Conservation (phyloP, 2,888 invertebrate species). For the Disparrhopalites patrizii region DNA sequence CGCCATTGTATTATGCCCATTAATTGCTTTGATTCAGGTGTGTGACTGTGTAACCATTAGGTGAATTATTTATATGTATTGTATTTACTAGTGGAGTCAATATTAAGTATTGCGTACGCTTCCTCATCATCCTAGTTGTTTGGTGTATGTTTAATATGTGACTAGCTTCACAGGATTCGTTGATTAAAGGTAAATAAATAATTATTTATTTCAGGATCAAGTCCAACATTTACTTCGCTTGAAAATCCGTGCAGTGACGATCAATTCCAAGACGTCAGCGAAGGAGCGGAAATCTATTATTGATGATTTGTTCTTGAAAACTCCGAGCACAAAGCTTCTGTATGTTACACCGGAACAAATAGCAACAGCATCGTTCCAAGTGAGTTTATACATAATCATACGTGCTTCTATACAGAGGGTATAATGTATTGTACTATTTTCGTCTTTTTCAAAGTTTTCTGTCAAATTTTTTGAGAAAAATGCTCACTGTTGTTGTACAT, state of each 20-base stretch:
- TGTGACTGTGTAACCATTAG: neutral
- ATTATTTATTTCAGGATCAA: slow-evolving; percentile 66
- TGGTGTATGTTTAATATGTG: too few species aligned
- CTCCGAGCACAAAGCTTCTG: slow-evolving; percentile 75
- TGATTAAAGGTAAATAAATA: too few species aligned
- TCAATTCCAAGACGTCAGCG: slow-evolving; percentile 84
- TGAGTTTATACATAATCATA: too few species aligned
- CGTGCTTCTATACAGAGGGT: too few species aligned
- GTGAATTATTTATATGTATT: too few species aligned
- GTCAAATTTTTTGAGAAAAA: too few species aligned
- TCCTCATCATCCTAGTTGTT: too few species aligned
- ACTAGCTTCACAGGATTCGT: too few species aligned
- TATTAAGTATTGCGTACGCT: too few species aligned
- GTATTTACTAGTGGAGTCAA: too few species aligned
- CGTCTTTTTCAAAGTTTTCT: too few species aligned
- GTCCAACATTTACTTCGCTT: slow-evolving; percentile 74
- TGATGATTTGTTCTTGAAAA: slow-evolving; percentile 68
- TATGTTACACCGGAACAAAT: slow-evolving; percentile 98
- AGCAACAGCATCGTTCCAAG: slow-evolving; percentile 70
- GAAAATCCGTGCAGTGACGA: slow-evolving; percentile 77
- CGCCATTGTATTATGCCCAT: slow-evolving; percentile 90
- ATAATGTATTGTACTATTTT: too few species aligned
- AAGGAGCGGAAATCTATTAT: slow-evolving; percentile 73
- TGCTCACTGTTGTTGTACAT: neutral
- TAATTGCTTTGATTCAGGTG: slow-evolving; percentile 88